Evolutionary conservation across 30 jellyfish, hydroid and myxozoan species (phyloP), one percentile per base, ranked within the genome.

Genomic region (Hydra vulgaris): DNA sequence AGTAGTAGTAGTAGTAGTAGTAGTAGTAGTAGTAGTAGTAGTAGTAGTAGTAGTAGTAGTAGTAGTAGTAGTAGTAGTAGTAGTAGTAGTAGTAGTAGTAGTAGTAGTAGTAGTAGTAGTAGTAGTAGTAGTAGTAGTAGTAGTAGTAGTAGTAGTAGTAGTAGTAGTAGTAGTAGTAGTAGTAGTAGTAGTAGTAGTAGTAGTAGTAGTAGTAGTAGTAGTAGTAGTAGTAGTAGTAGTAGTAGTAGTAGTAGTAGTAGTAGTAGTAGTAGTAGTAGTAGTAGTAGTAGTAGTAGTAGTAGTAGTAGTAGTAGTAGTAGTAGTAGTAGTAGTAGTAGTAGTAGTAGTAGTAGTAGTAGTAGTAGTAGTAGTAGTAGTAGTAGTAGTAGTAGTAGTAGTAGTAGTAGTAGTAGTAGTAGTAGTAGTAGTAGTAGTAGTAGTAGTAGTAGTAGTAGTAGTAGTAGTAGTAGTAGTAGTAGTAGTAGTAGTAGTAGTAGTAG

Each of bases 1-100:
- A 56, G 72, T 56, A 56, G 72, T 56, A 56, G 72, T 56, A 56
- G 72, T 56, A 56, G 72, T 56, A 56, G 72, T 56, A 56, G 72
- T 56, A 56, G 72, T 56, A 56, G 72, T 56, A 56, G 72, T 56
- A 56, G 72, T 56, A 56, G 72, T 56, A 56, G 72, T 56, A 56
- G 72, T 56, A 56, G 72, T 56, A 56, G 72, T 56, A 56, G 72
- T 56, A 56, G 72, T 56, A 56, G 72, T 56, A 56, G 72, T 56
- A 56, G 72, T 56, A 56, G 72, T 56, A 56, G 72, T 56, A 56
- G 72, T 56, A 56, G 72, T 56, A 56, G 72, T 56, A 56, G 72
- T 56, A 56, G 72, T 56, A 56, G 72, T 56, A 56, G 72, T 56
- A 56, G 72, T 56, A 56, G 72, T 56, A 56, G n/a, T 56, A 56